These are phyloP conservation scores for Falcunculus frontatus DNA, from an alignment of 2,113 vertebrate species.

Conservation along the genomic window DNA sequence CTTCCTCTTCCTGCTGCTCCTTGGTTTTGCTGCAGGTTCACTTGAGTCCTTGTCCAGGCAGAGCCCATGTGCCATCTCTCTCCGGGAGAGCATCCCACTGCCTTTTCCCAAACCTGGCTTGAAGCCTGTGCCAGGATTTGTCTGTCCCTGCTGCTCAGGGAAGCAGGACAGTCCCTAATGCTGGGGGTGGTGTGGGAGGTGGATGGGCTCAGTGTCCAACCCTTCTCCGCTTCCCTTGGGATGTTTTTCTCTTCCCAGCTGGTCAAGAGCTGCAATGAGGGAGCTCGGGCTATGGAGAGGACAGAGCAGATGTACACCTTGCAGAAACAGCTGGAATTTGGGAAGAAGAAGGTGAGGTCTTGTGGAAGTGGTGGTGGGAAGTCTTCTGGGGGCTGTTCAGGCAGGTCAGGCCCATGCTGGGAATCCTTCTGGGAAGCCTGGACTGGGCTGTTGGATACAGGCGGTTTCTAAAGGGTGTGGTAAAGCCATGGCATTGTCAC, in stretches of 20 bases:
- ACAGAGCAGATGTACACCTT: slow-evolving; percentile 93
- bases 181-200: neutral
- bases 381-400: neutral
- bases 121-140: neutral
- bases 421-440: neutral
- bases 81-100: neutral
- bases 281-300: slow-evolving; percentile 89
- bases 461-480: neutral
- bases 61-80: accelerated
- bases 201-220: neutral
- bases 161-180: neutral
- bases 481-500: neutral
- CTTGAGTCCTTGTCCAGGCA: neutral
- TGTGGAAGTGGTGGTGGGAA: no score
- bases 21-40: neutral
- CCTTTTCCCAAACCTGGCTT: neutral
- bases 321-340: slow-evolving; percentile 92
- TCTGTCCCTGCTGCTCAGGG: neutral
- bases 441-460: neutral
- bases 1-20: neutral
- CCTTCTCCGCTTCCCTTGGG: accelerated
- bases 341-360: slow-evolving; percentile 89
- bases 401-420: accelerated
- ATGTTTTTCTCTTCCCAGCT: slow-evolving; percentile 67
- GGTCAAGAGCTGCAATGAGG: slow-evolving; percentile 88